Conservation (phyloP, 2,888 invertebrate species). For the Pocota personata region DNA sequence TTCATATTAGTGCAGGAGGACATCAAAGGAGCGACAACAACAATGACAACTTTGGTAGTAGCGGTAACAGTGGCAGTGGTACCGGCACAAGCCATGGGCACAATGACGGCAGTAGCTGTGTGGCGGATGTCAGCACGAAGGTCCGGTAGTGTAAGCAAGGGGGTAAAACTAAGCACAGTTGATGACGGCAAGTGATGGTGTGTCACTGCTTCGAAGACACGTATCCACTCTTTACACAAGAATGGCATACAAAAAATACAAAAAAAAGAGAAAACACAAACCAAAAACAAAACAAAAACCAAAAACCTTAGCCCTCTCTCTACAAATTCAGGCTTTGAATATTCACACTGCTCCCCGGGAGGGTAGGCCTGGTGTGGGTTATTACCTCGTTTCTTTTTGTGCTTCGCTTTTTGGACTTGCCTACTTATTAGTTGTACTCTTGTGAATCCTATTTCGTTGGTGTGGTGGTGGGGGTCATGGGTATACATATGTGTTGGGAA, state of each 20-base stretch:
- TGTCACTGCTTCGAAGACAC: constrained; percentile 51
- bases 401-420: constrained; percentile 45
- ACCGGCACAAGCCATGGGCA: constrained; percentile 34
- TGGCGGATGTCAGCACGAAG: constrained; percentile 38
- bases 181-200: constrained; percentile 60
- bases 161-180: constrained; percentile 22
- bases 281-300: constrained; percentile 10
- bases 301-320: constrained; percentile 22
- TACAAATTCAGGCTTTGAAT: constrained; percentile 22
- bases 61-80: constrained; percentile 47
- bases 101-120: background rate
- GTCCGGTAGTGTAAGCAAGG: constrained; percentile 42
- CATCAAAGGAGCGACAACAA: constrained; percentile 60
- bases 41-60: constrained; percentile 56
- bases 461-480: background rate
- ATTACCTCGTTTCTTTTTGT: constrained; percentile 35
- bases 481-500: constrained; percentile 26
- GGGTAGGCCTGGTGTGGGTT: constrained; percentile 41
- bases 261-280: background rate
- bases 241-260: background rate
- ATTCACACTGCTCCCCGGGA: constrained; percentile 41
- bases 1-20: constrained; percentile 53
- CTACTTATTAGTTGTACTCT: constrained; percentile 42
- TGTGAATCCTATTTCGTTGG: constrained; percentile 16
- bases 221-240: constrained; percentile 38